Evolutionary conservation across 2,888 invertebrate genomes (phyloP), one percentile per base, ranked within the genome.

Genomic region (Heliothis peltigera): DNA sequence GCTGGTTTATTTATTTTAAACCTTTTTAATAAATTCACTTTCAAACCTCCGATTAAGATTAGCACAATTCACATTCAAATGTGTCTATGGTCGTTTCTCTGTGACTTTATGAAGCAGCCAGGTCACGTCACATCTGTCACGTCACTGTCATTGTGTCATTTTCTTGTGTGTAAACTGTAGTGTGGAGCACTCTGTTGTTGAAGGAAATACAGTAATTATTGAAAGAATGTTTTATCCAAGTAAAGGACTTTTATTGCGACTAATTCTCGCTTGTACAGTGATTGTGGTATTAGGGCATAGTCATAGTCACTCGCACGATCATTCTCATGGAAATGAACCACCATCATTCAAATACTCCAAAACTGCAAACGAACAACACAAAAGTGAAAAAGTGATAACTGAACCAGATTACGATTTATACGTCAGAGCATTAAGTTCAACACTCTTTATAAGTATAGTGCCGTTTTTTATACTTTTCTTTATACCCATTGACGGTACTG

Each of bases 391-490:
- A 62, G 81, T 79, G 73, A 79, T 74, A 70, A 81, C 82, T 59
- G 87, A 91, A 81, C 82, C 91, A 70, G 87, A 94, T 78, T 91
- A 89, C 78, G 92, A 95, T 81, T 88, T 96, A 82, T 98, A 98
- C 97, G 80, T 97, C 25, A 96, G 97, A 90, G 98, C 99, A 0
- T 95, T 99, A 84, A 96, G 97, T 25, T 98, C 99, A 1, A 99
- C 99, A 0, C 89, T 99, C 8, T 95, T 99, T 62, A 99, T 99
- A 86, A 99, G 99, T 89, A 97, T 98, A 59, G 98, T 98, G 5
- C 99, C 99, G 0, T 99, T 98, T 88, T 95, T 99, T 48, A 97
- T 99, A 74, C 95, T 99, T 6, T 98, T 98, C 86, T 96, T 99
- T 69, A 98, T 99, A 81, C 99, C 99, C 0, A 95, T 99, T 60